Conservation (phyloP, 2,888 invertebrate species). For the Onchidella celtica region DNA sequence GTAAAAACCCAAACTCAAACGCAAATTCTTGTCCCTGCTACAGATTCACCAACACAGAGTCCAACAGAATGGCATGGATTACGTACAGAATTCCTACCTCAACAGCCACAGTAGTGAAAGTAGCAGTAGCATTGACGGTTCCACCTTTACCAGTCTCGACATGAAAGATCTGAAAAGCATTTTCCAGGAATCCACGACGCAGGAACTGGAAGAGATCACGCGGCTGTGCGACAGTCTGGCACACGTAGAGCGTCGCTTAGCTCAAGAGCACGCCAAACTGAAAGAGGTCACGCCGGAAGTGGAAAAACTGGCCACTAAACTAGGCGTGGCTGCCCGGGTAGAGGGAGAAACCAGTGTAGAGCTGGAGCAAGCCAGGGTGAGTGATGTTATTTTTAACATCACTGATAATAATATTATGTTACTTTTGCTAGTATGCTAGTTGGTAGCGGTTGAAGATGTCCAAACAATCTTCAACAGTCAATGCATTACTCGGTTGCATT, state of each 20-base stretch:
- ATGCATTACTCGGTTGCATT: no score
- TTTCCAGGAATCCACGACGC: conserved; percentile 26
- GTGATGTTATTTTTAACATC: no score
- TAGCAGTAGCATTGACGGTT: conserved; percentile 58
- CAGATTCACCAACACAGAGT: conserved; percentile 59
- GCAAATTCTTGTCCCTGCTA: no score
- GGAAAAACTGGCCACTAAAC: background rate
- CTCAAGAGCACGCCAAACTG: conserved; percentile 14
- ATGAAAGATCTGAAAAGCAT: conserved; percentile 61
- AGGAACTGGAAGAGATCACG: conserved; percentile 46
- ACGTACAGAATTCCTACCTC: conserved; percentile 70
- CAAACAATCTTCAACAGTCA: no score
- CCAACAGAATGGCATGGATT: conserved; percentile 66
- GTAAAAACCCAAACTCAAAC: no score
- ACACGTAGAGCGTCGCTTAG: conserved; percentile 23
- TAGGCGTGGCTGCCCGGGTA: background rate
- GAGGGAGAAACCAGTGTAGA: conserved; percentile 10
- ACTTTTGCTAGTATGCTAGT: no score
- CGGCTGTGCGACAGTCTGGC: conserved; percentile 29
- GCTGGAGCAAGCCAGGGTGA: conserved; percentile 46
- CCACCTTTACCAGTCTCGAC: conserved; percentile 59
- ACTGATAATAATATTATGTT: no score
- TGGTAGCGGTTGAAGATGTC: no score
- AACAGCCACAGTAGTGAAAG: conserved; percentile 65
- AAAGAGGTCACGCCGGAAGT: conserved; percentile 13